Evolutionary conservation across 2,797 vertebrate species (phyloP).

Genomic region (Parotocinclus haroldoi): DNA sequence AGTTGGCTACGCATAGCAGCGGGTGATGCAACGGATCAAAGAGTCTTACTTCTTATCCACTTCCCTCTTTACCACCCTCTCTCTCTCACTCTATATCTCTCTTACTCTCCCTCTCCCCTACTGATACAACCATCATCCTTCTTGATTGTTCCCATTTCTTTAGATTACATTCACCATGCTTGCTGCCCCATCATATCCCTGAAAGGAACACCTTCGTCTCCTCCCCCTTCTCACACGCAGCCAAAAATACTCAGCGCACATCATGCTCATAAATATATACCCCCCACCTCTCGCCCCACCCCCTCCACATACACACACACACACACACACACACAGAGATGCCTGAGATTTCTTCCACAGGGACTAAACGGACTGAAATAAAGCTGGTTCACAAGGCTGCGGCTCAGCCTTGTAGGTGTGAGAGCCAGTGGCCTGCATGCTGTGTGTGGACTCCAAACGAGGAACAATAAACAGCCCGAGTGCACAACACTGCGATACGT

Average conservation of each 20-base stretch:
- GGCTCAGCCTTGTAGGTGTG: constrained; percentile 21
- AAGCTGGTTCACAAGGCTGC: constrained; percentile 39
- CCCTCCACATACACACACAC: not conserved
- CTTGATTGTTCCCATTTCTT: constrained; percentile 35
- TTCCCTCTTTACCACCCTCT: constrained; percentile 13
- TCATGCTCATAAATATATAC: constrained; percentile 49
- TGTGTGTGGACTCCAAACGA: constrained; percentile 17
- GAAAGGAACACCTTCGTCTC: constrained; percentile 41
- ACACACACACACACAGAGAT: constrained; percentile 29
- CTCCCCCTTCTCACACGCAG: constrained; percentile 34
- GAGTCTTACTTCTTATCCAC: constrained; percentile 22
- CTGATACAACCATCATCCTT: constrained; percentile 27
- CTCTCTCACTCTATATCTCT: constrained; percentile 11
- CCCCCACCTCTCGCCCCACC: constrained; percentile 8
- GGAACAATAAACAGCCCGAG: constrained; percentile 11
- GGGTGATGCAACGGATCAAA: constrained; percentile 44
- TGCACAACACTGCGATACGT: not conserved
- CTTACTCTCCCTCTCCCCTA: not conserved
- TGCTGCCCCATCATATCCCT: constrained; percentile 19
- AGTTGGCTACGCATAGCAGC: constrained; percentile 42
- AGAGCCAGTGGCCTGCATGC: not conserved
- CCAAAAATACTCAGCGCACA: constrained; percentile 48
- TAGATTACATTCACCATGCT: constrained; percentile 38
- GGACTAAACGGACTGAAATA: constrained; percentile 51
- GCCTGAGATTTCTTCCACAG: constrained; percentile 51